A percentile compares a stretch with the other conserved stretches of the same genome.
These are phyloP conservation scores for Drosophila pseudoananassae DNA, from an alignment of 1,140 invertebrate genomes.

Conservation along the genomic window DNA sequence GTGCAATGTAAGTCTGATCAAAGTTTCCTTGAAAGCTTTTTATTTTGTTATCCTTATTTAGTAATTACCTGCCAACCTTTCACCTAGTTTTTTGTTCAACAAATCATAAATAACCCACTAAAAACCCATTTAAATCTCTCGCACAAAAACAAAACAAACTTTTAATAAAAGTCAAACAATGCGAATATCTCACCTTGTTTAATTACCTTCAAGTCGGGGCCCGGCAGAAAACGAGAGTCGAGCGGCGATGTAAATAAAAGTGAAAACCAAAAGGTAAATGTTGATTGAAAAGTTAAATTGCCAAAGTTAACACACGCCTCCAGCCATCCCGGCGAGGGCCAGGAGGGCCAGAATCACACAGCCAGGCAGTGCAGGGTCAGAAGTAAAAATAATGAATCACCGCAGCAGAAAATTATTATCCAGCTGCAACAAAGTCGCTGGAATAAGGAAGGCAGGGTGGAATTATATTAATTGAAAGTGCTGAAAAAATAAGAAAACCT, in stretches of 20 bases:
- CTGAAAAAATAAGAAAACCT: slow-evolving; percentile 14
- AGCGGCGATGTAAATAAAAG: slow-evolving; percentile 59
- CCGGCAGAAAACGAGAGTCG: slow-evolving; percentile 24
- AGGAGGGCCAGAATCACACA: slow-evolving; percentile 1
- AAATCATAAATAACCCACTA: neutral
- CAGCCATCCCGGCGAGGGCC: slow-evolving; percentile 9
- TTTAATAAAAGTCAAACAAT: slow-evolving; percentile 64
- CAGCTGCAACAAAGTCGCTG: slow-evolving; percentile 58
- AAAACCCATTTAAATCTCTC: neutral
- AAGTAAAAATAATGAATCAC: slow-evolving; percentile 16
- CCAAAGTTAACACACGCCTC: slow-evolving; percentile 68
- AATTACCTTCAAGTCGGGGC: slow-evolving; percentile 56
- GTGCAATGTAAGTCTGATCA: slow-evolving; percentile 90
- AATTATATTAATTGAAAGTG: slow-evolving; percentile 70
- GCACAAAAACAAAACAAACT: slow-evolving; percentile 18
- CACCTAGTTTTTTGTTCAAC: neutral
- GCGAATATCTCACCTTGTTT: slow-evolving; percentile 56
- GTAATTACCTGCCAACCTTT: neutral
- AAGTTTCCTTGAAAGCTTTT: neutral
- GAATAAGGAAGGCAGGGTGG: slow-evolving; percentile 61
- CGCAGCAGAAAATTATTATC: slow-evolving; percentile 56
- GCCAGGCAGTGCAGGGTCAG: slow-evolving; percentile 21
- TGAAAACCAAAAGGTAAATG: slow-evolving; percentile 77
- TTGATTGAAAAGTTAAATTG: slow-evolving; percentile 82
- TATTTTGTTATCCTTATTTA: neutral